Evolutionary conservation across 37 sponge, comb jelly and placozoan species (phyloP), one percentile per base, ranked within the genome.

Genomic region (Aphrocallistes beatrix): DNA sequence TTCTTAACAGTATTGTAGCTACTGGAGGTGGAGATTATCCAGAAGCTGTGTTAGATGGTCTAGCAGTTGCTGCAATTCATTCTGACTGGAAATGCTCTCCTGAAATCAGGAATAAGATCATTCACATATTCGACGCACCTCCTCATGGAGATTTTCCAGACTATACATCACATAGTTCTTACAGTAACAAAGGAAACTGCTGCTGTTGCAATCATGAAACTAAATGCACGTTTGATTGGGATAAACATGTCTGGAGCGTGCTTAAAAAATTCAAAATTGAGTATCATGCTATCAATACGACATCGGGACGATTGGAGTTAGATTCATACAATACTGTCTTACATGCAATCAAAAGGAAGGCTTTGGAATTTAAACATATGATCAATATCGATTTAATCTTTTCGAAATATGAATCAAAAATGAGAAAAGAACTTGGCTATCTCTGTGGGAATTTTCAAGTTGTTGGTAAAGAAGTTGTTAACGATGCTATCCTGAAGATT

Each of bases 91-190:
- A 60, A 25, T 25, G n/a, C 25, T 21, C 32, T 6, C 28, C 8
- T 60, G n/a, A 60, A 21, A 60, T 30, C 3, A 60, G 75, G 21
- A 3, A 30, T 6, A 60, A 25, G n/a, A 60, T 60, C 10, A 60
- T 60, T 25, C 75, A 60, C n/a, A 25, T 13, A 30, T 60, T 60
- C n/a, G 75, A 60, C n/a, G 75, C 75, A 32, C 75, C 75, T 32
- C 75, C 75, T 19, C 75, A 60, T 60, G 75, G 75, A 60, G n/a
- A 60, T 28, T 60, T 60, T 28, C 75, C 75, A 32, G 21, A 60
- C 34, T 60, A 60, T 30, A 60, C 8, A 3, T 25, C 75, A 32
- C 75, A 60, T 60, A 60, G n/a, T 60, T 25, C 75, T 25, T 25
- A 60, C 75, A 60, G 75, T 13, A 60, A 60, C n/a, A 19, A 19